Base-by-base conservation (phyloP, 2,888 invertebrate species). In the Liposcelis brunnea region DNA sequence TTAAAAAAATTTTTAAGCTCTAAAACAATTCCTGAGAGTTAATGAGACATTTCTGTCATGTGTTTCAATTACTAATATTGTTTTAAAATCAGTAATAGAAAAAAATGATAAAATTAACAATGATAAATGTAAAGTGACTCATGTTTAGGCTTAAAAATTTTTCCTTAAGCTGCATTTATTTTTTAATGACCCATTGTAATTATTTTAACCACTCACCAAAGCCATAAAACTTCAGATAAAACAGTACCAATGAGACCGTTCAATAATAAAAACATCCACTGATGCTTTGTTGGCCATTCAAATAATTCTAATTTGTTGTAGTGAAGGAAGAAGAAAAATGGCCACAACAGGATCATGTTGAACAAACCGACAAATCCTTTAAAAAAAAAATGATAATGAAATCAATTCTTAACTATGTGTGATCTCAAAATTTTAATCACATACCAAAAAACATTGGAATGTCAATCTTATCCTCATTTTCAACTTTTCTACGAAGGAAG, bases 401-500 rank as follows among this genome's bases (percentile, higher is more conserved):
- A 14, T 35, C 35, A 35, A 35, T 35, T 6, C 5, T 6, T 11
- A 44, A 40, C 32, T 12, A 48, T 11, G 43, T n/a, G 6, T 26
- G 12, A 34, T 15, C 10, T 16, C 55, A 49, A 33, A 44, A 44
- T 46, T 19, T 19, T 18, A 19, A 34, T 11, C 2, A 12, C 14
- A 47, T 11, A 90, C 90, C 95, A 64, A 95, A 93, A 65, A 97
- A 89, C 68, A 95, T 74, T 45, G 91, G 86, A 56, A 93, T 84
- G 65, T 94, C 91, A 62, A 97, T 78, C 61, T 85, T 85, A 56
- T 93, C 91, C 60, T 93, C 91, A 58, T 84, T 82, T 59, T 90
- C 84, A 50, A 90, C 80, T 65, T 85, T 83, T 55, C 81, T 48
- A 54, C 84, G 74, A 45, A 93, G 74, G 58, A 91, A 75, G 48